Conservation (phyloP, 64 coral and sea anemone genomes). For the Montipora sp. region DNA sequence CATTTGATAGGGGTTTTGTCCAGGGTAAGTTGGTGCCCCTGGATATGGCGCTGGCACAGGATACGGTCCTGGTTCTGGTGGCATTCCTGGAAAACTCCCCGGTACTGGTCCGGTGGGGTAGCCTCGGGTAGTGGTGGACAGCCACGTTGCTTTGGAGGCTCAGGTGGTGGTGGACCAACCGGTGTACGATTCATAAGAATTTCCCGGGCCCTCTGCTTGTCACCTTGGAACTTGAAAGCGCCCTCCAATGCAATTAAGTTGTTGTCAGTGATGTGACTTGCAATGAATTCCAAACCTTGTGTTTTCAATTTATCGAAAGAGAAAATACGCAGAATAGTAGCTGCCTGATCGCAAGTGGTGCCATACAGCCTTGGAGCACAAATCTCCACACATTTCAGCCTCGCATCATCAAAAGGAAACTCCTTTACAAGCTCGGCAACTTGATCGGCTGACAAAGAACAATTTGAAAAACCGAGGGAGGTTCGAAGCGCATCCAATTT, state of each 20-base stretch:
- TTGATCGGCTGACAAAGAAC: slow-evolving; percentile 60
- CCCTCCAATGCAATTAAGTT: slow-evolving; percentile 44
- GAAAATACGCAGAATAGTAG: slow-evolving; percentile 47
- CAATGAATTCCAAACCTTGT: slow-evolving; percentile 51
- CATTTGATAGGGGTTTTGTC: slow-evolving; percentile 4
- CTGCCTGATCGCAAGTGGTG: slow-evolving; percentile 41
- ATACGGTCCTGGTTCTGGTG: not conserved
- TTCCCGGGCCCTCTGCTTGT: slow-evolving; percentile 30
- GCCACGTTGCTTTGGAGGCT: not conserved
- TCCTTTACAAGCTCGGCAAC: slow-evolving; percentile 31
- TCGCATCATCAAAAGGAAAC: slow-evolving; percentile 74
- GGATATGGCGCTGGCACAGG: slow-evolving; percentile 17
- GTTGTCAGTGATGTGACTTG: slow-evolving; percentile 49
- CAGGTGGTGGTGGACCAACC: not conserved
- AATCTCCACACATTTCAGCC: slow-evolving; percentile 35
- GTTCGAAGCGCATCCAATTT: slow-evolving; percentile 53
- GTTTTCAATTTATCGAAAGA: slow-evolving; percentile 62
- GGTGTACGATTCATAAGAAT: slow-evolving; percentile 39
- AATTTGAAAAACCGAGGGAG: slow-evolving; percentile 1
- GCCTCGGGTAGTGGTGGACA: slow-evolving; percentile 2
- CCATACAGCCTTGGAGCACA: slow-evolving; percentile 37
- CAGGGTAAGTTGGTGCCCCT: slow-evolving; percentile 34
- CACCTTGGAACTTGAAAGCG: slow-evolving; percentile 39
- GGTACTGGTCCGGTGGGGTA: slow-evolving; percentile 7
- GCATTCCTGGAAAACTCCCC: too few relatives aligned